Percentiles rank a stretch among this genome's conserved stretches.
Evolutionary conservation across 2,113 vertebrate species (phyloP).

Genomic region (Megatriorchis doriae): DNA sequence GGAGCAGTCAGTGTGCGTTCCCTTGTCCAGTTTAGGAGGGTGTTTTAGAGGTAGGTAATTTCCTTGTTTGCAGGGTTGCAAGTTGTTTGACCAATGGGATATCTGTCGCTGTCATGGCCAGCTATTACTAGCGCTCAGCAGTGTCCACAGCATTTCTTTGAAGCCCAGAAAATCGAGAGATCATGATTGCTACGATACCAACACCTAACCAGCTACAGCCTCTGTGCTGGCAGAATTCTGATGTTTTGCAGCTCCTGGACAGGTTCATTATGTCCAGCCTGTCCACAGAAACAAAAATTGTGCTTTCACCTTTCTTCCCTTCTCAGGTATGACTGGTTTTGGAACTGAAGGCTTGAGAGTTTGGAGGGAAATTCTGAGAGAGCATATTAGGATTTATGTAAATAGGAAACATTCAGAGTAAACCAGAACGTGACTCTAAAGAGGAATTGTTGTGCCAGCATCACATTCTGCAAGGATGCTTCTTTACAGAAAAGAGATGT

Average conservation of each 20-base stretch:
- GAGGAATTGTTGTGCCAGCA: not conserved
- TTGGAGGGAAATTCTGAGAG: not conserved
- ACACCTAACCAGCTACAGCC: not conserved
- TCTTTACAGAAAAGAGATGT: not conserved
- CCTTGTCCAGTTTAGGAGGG: no score
- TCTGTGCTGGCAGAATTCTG: not conserved
- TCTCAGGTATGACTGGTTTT: not conserved
- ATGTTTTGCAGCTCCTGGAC: not conserved
- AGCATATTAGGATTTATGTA: not conserved
- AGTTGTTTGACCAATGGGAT: not conserved
- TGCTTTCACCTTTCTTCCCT: not conserved
- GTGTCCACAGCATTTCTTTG: not conserved
- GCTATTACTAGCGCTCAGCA: not conserved
- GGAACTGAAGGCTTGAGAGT: not conserved
- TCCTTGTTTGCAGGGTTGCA: not conserved
- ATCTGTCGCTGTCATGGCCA: not conserved
- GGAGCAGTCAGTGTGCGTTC: no score
- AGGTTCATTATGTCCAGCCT: not conserved
- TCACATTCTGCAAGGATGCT: not conserved
- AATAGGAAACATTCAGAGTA: not conserved
- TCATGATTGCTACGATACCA: not conserved
- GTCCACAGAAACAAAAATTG: not conserved
- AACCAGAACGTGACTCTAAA: not conserved
- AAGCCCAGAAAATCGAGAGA: not conserved
- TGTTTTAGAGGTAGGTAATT: not conserved